These are phyloP conservation scores for Sinodicranocentrus sp. DNA, from an alignment of 2,888 invertebrate genomes.

Conservation along the genomic window DNA sequence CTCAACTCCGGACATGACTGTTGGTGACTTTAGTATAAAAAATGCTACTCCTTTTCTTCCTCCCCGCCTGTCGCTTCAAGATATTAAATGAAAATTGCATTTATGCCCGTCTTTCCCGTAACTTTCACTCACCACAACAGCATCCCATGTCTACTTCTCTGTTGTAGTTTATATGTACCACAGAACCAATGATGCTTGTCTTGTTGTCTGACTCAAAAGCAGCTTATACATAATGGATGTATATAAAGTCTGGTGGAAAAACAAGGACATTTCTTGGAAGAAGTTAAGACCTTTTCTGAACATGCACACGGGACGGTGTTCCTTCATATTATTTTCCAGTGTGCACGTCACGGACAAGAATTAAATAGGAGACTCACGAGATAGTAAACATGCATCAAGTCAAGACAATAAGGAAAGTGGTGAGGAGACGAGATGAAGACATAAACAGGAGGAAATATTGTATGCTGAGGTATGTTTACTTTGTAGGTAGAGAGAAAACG, in stretches of 20 bases:
- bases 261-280: slow-evolving; percentile 10
- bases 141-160: too few species aligned
- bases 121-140: slow-evolving; percentile 4
- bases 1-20: too few species aligned
- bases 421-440: neutral
- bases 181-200: neutral
- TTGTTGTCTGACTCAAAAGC: too few species aligned
- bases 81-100: slow-evolving; percentile 56
- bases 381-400: slow-evolving; percentile 35
- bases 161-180: too few species aligned
- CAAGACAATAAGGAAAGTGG: neutral
- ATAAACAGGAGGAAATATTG: slow-evolving; percentile 40
- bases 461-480: slow-evolving; percentile 33
- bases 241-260: slow-evolving; percentile 20
- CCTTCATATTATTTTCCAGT: neutral
- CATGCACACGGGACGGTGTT: neutral
- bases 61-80: slow-evolving; percentile 28
- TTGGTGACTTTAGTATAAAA: too few species aligned
- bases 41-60: slow-evolving; percentile 4
- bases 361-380: slow-evolving; percentile 24
- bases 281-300: slow-evolving; percentile 6
- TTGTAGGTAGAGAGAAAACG: too few species aligned
- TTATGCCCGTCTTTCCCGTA: neutral
- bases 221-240: slow-evolving; percentile 1
- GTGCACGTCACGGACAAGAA: slow-evolving; percentile 21